These are phyloP conservation scores for Miichthys miiuy DNA, from an alignment of 2,797 vertebrate genomes.

Conservation along the genomic window DNA sequence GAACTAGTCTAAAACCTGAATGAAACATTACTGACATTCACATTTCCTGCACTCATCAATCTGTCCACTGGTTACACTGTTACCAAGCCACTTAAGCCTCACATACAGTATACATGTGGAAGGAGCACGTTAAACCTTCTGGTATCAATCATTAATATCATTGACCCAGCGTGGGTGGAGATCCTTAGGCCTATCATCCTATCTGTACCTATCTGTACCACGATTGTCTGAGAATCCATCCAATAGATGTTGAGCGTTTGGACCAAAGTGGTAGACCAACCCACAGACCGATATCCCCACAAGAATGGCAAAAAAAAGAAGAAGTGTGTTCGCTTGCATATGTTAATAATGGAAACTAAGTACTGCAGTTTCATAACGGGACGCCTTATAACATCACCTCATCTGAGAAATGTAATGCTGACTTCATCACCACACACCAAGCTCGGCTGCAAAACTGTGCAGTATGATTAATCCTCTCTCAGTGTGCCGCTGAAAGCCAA, in stretches of 20 bases:
- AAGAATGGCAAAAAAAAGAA: neutral
- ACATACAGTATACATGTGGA: neutral
- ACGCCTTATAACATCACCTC: neutral
- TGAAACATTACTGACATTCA: neutral
- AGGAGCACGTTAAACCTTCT: neutral
- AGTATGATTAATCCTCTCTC: slow-evolving; percentile 37
- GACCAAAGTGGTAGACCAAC: neutral
- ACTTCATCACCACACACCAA: slow-evolving; percentile 28
- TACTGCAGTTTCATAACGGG: neutral
- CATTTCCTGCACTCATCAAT: neutral
- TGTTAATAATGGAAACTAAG: neutral
- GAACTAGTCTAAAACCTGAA: neutral
- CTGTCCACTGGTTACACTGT: neutral
- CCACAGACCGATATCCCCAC: neutral
- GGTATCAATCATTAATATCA: neutral
- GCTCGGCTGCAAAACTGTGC: slow-evolving; percentile 26
- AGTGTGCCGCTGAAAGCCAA: slow-evolving; percentile 6
- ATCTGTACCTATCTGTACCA: neutral
- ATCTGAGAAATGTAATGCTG: slow-evolving; percentile 25
- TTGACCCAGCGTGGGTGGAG: neutral
- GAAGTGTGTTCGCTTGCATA: neutral
- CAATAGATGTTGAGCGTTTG: neutral
- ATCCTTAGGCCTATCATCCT: too few relatives aligned
- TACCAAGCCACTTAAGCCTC: neutral
- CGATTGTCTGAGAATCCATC: neutral